Evolutionary conservation across 2,113 vertebrate species (phyloP), one percentile per base, ranked within the genome.

Genomic region (Crotalus horridus): DNA sequence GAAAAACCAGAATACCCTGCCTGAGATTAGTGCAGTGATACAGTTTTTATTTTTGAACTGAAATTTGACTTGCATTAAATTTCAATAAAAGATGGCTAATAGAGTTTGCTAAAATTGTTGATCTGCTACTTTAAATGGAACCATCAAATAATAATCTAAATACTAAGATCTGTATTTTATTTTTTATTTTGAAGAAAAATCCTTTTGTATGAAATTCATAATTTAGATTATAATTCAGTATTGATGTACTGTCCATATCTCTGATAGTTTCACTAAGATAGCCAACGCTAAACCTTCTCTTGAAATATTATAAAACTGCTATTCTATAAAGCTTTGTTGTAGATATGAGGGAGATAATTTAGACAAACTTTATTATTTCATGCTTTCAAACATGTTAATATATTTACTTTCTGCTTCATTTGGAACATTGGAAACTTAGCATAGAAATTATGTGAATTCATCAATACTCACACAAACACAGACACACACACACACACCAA

Each of bases 81-180:
- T 51, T 48, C 89, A 61, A 26, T 15, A 58, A 39, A 56, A 15
- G 12, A 85, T 55, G 33, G 74, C 58, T 13, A 58, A 29, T 46
- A 85, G 7, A 88, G 33, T 59, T 33, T 7, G 1, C 56, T n/a
- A 48, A 53, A 24, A 53, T 94, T 92, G 87, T 92, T 54, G 48
- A 89, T 64, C 91, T 87, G 2, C n/a, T 94, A 39, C n/a, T 93
- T 90, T 53, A 94, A 88, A 33, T 91, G 33, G 56, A 91, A 24
- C 54, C 23, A 91, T 43, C n/a, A 81, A 55, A 11, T 46, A 55
- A 29, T 85, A 39, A 69, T 12, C 13, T 69, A 51, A 51, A 51
- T 69, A 69, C 92, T 51, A 48, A 56, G 0, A 81, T 91, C 74
- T 93, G 53, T 59, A 61, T 8, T 85, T 74, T n/a, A n/a, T 20